Base-by-base conservation (phyloP, 2,113 vertebrate genomes). In the Isichthys henryi region DNA sequence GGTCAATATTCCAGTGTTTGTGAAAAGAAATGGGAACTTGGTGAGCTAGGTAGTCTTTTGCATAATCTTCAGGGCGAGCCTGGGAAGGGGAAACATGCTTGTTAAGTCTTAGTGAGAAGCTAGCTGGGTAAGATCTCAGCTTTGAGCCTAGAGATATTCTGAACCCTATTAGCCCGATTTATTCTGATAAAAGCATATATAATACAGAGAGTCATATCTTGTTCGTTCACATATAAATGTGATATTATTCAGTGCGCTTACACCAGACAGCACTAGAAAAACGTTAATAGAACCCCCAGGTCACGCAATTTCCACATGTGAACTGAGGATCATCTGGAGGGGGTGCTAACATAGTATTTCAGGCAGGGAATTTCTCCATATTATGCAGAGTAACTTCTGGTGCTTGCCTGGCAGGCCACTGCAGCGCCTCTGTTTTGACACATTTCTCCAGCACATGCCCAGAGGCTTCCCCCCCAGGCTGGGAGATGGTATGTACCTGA, bases 1-100 rank as follows among this genome's bases (percentile, higher is more conserved):
- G 98, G 92, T 99, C 96, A 0, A 98, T 96, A 93, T 99, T 99
- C 98, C 98, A 99, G 93, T 99, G 97, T 93, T 99, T 99, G 93
- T 99, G 98, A 93, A 99, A 99, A 0, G 98, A 99, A 89, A 99
- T 93, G n/a, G 98, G 98, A 91, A 97, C 96, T 91, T 99, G 98
- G 94, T 99, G 98, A 91, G 97, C 95, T 91, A 99, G 95, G 90
- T 97, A 97, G 89, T 95, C 98, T 91, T 94, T 95, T 21, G 98
- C 95, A 77, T 99, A 99, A 94, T 99, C 98, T 91, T 97, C 96
- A 4, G 98, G 98, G 46, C 98, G 96, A 45, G 98, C 98, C 98
- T 99, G 94, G 27, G 91, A 91, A 85, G 39, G 85, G 91, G 89
- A 92, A 94, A 43, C 35, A 93, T 90, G 19, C 8, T 45, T 15